Conservation (phyloP, 2,113 vertebrate genomes). For the Mormyrus iriodes region DNA sequence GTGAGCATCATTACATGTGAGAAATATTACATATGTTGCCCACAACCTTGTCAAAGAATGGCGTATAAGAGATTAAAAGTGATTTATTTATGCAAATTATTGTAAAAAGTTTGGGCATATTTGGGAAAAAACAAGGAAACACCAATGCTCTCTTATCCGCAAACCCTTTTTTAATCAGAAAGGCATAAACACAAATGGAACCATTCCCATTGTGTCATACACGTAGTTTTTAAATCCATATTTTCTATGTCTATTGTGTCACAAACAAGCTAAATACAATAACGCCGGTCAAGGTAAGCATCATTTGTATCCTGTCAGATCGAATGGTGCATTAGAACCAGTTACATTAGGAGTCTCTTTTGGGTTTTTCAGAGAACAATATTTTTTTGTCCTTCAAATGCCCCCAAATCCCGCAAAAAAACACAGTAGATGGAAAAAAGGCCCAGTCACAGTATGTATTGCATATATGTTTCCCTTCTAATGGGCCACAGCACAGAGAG, state of each 20-base stretch:
- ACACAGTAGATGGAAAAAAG: background rate
- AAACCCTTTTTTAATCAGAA: background rate
- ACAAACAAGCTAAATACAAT: background rate
- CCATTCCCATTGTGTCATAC: background rate
- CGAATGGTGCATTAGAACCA: background rate
- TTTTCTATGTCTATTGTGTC: background rate
- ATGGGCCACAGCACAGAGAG: background rate
- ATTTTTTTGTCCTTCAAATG: conserved; percentile 5
- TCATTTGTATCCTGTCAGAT: background rate
- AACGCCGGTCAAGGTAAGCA: background rate
- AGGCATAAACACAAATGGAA: background rate
- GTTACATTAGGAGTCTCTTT: background rate
- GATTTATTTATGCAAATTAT: background rate
- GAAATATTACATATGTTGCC: background rate
- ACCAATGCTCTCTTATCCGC: background rate
- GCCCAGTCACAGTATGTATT: background rate
- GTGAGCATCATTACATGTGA: background rate
- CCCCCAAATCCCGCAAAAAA: background rate
- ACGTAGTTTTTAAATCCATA: background rate
- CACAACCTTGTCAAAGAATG: background rate
- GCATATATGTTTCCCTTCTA: background rate
- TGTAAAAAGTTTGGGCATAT: background rate
- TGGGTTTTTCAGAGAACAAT: background rate
- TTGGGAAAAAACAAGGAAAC: background rate
- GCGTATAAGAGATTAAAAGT: background rate